These are phyloP conservation scores for Ceratosolen solmsi DNA, from an alignment of 1,140 invertebrate species.

Conservation along the genomic window DNA sequence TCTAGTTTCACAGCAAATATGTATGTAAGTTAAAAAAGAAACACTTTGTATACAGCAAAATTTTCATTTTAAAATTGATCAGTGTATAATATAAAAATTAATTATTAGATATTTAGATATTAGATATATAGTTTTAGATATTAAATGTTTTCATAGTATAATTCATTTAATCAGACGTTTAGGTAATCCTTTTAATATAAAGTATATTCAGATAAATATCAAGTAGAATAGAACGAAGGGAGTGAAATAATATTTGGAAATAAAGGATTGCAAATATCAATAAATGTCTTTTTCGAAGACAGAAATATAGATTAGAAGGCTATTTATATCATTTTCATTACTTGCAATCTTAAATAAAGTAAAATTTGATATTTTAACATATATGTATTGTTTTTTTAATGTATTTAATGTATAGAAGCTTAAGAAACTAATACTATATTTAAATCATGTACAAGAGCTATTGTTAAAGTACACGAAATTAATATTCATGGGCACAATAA, in stretches of 20 bases:
- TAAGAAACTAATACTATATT: neutral
- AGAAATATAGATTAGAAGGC: too few relatives aligned
- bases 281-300: too few relatives aligned
- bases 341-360: too few relatives aligned
- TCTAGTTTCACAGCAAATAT: neutral
- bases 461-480: constrained; percentile 9
- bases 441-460: constrained; percentile 1
- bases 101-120: neutral
- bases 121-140: too few relatives aligned
- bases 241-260: neutral
- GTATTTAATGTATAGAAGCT: neutral
- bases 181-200: neutral
- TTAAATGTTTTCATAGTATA: neutral
- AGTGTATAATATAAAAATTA: neutral
- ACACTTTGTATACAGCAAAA: neutral
- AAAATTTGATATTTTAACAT: neutral
- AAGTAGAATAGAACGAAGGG: neutral
- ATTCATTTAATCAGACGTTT: neutral
- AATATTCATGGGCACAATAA: neutral
- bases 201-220: neutral
- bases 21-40: neutral
- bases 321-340: too few relatives aligned
- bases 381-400: neutral
- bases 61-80: neutral
- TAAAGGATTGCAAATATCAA: too few relatives aligned